Conservation (phyloP, 1,140 invertebrate genomes). For the Diabrotica undecimpunctata region DNA sequence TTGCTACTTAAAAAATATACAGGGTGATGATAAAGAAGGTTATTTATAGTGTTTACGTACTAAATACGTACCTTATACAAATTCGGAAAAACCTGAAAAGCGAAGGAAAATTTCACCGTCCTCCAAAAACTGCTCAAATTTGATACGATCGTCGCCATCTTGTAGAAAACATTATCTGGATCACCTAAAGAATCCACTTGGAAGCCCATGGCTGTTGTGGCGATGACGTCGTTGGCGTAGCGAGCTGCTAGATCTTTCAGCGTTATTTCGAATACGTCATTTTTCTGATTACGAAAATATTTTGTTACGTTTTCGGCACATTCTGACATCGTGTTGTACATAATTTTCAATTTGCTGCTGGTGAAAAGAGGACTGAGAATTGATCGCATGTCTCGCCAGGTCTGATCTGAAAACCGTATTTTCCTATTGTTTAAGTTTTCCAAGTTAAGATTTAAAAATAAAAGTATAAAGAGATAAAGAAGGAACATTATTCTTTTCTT, state of each 20-base stretch:
- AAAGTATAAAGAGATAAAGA: too few relatives aligned
- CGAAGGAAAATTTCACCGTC: slow-evolving; percentile 12
- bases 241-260: slow-evolving; percentile 41
- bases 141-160: slow-evolving; percentile 36
- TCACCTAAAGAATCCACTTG: slow-evolving; percentile 41
- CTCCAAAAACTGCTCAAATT: slow-evolving; percentile 39
- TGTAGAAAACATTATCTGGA: slow-evolving; percentile 42
- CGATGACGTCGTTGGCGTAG: slow-evolving; percentile 45
- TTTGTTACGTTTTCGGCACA: slow-evolving; percentile 35
- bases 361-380: slow-evolving; percentile 46
- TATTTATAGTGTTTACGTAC: too few relatives aligned
- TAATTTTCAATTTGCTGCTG: slow-evolving; percentile 42
- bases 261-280: slow-evolving; percentile 28
- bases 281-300: slow-evolving; percentile 28
- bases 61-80: too few relatives aligned
- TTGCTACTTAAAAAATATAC: too few relatives aligned
- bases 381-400: slow-evolving; percentile 44
- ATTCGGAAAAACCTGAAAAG: too few relatives aligned
- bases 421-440: too few relatives aligned
- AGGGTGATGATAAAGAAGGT: too few relatives aligned
- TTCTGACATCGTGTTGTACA: slow-evolving; percentile 40
- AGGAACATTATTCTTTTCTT: too few relatives aligned
- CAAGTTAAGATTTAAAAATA: too few relatives aligned
- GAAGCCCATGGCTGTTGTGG: slow-evolving; percentile 43
- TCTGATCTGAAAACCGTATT: slow-evolving; percentile 31